Conservation (phyloP, 2,797 vertebrate genomes). For the Lophius americanus region DNA sequence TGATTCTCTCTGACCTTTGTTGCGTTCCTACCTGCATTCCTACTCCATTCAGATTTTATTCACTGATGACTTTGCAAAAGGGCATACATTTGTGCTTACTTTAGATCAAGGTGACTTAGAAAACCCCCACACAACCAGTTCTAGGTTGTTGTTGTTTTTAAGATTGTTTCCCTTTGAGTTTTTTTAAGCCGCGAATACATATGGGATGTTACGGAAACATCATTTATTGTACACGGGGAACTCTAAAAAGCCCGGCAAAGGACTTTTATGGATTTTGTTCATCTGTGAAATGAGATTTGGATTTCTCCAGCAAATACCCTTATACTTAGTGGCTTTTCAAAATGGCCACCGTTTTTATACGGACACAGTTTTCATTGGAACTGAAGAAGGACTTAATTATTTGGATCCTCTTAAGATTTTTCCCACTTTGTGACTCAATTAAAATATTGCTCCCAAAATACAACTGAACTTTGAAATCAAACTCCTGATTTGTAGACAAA, state of each 20-base stretch:
- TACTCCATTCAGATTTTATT: background rate
- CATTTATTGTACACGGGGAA: conserved; percentile 16
- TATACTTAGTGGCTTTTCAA: conserved; percentile 9
- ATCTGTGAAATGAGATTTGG: conserved; percentile 26
- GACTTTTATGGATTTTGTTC: conserved; percentile 43
- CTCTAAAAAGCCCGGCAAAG: conserved; percentile 25
- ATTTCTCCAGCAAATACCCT: conserved; percentile 16
- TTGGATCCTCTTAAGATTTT: conserved; percentile 25
- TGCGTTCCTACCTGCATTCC: no score
- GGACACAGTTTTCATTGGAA: conserved; percentile 23
- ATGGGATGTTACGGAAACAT: conserved; percentile 20
- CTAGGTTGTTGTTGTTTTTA: background rate
- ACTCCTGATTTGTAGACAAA: conserved; percentile 26
- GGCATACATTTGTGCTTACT: conserved; percentile 11
- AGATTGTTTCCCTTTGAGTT: conserved; percentile 18
- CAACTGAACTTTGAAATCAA: conserved; percentile 27
- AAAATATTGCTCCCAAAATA: conserved; percentile 18
- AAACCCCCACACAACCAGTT: background rate
- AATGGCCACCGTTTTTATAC: conserved; percentile 8
- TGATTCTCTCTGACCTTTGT: conserved; percentile 1
- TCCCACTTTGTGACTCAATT: conserved; percentile 25
- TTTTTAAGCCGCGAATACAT: conserved; percentile 24
- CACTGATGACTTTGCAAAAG: no score
- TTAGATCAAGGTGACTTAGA: conserved; percentile 27
- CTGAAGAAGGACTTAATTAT: conserved; percentile 29